Conservation (phyloP, 2,888 invertebrate species). For the Protophormia terraenovae region DNA sequence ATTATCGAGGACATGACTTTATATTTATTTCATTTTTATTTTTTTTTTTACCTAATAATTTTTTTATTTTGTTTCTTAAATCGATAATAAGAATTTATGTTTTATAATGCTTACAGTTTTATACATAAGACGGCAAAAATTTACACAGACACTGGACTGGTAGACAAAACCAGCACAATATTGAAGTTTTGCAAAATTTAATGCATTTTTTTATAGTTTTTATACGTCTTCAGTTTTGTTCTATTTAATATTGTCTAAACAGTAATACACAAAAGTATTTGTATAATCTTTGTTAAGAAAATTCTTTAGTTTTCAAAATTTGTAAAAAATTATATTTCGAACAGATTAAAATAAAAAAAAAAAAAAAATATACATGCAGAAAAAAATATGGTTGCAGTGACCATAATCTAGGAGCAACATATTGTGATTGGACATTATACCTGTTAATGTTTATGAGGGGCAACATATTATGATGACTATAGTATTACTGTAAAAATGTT, state of each 20-base stretch:
- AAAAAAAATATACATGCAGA: too few species aligned
- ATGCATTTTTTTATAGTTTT: slow-evolving; percentile 48
- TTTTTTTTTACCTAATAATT: slow-evolving; percentile 12
- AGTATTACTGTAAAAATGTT: too few species aligned
- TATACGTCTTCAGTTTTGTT: slow-evolving; percentile 13
- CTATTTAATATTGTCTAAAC: slow-evolving; percentile 26
- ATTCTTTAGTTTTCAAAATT: too few species aligned
- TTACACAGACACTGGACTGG: neutral
- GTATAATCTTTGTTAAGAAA: too few species aligned
- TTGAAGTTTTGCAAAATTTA: slow-evolving; percentile 60
- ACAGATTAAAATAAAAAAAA: too few species aligned
- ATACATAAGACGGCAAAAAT: neutral
- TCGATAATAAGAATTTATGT: slow-evolving; percentile 62
- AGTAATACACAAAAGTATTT: too few species aligned
- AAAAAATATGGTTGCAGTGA: too few species aligned
- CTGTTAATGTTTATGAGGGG: too few species aligned
- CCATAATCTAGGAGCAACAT: too few species aligned
- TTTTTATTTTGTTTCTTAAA: slow-evolving; percentile 54
- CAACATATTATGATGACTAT: too few species aligned
- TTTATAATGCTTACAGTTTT: slow-evolving; percentile 18
- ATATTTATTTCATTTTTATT: slow-evolving; percentile 49
- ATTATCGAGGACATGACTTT: slow-evolving; percentile 54
- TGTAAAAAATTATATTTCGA: too few species aligned
- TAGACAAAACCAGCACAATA: slow-evolving; percentile 26
- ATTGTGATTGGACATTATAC: too few species aligned